These are phyloP conservation scores for Sandelia bainsii DNA, from an alignment of 2,797 vertebrate species.

Conservation along the genomic window DNA sequence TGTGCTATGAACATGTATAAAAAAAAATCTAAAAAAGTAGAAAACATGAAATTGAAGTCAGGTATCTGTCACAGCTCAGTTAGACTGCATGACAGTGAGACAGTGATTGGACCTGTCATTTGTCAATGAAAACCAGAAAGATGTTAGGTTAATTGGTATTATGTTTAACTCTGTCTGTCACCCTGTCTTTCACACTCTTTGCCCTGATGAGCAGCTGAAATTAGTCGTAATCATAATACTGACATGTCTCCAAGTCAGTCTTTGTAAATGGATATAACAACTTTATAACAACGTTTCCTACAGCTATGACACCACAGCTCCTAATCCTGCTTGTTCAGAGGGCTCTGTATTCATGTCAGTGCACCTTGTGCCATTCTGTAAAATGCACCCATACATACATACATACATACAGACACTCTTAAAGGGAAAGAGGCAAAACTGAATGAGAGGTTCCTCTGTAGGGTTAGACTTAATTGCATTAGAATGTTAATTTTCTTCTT, in stretches of 20 bases:
- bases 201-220: constrained; percentile 59
- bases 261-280: constrained; percentile 13
- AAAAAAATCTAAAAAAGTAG: background rate
- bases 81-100: constrained; percentile 21
- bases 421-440: background rate
- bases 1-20: background rate
- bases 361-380: constrained; percentile 5
- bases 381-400: background rate
- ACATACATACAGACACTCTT: background rate
- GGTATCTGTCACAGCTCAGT: constrained; percentile 32
- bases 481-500: no score
- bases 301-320: constrained; percentile 29
- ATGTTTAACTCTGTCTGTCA: constrained; percentile 64
- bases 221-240: constrained; percentile 67
- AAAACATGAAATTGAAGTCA: constrained; percentile 15
- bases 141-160: constrained; percentile 50
- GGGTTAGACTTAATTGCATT: background rate
- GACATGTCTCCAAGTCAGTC: constrained; percentile 25
- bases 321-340: constrained; percentile 30
- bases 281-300: constrained; percentile 23
- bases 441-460: background rate
- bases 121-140: constrained; percentile 46
- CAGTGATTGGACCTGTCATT: constrained; percentile 62
- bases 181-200: constrained; percentile 63
- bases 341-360: background rate